Evolutionary conservation across 2,888 invertebrate genomes (phyloP), one percentile per base, ranked within the genome.

Genomic region (Sepiola atlantica): DNA sequence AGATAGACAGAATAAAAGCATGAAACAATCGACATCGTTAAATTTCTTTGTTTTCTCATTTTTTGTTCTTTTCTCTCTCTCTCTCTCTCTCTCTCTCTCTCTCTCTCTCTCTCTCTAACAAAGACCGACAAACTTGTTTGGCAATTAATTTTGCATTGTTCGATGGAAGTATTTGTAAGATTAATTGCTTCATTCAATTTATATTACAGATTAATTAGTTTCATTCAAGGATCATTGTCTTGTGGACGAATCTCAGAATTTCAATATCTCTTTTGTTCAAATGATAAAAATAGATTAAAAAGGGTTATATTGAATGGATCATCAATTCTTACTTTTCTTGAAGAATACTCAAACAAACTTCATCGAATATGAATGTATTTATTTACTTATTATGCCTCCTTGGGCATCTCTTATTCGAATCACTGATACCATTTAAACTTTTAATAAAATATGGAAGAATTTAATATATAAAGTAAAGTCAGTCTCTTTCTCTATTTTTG

Each of bases 71-170:
- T 20, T 61, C 1, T 2, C 24, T 61, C 24, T 61, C 8, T 57
- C 20, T 57, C 57, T 57, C 20, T 20, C 57, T 57, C 57, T 61
- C 2, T 8, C 21, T 45, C 45, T 8, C 3, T 61, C 21, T 8
- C 61, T 24, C 8, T 8, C 24, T 24, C 24, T 61, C 61, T 3
- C 24, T 61, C 61, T 61, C 8, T 61, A 10, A 24, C 61, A 24
- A 8, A 45, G 45, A 4, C 45, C 45, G 18, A 1, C n/a, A 77
- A 77, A n/a, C 0, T 32, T n/a, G 14, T n/a, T 32, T n/a, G n/a
- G 77, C 77, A 77, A 77, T 77, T 77, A 77, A 77, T 77, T 77
- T 77, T n/a, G n/a, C 18, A 77, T 77, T 77, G 77, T 77, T 77
- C 77, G 32, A n/a, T 1, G 10, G 14, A 77, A 77, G n/a, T 77